Percentiles rank a stretch among this genome's conserved stretches.
phyloP scores from a whole-genome alignment of 2,888 invertebrate genomes.

The Ophonus ardosiacus region DNA sequence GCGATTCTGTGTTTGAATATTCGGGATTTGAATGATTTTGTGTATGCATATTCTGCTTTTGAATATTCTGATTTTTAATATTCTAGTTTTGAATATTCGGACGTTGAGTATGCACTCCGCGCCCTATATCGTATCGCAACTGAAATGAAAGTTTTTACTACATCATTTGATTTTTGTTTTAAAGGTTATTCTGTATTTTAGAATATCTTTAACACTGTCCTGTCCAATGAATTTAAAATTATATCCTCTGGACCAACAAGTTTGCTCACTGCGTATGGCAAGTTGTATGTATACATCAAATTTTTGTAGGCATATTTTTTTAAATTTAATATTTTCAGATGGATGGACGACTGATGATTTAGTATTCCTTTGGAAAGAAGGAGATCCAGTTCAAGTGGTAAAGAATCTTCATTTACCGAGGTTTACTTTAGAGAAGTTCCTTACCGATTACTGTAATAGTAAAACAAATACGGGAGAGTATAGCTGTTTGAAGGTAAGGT shows the following conservation, averaged over 20 bases:
- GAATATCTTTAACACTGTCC: conserved; percentile 95
- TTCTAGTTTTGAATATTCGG: too few species aligned
- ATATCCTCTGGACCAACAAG: conserved; percentile 97
- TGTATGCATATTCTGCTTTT: too few species aligned
- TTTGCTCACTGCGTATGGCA: conserved; percentile 96
- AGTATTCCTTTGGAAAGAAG: conserved; percentile 94
- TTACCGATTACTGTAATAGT: conserved; percentile 94
- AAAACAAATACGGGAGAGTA: conserved; percentile 92
- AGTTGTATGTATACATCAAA: conserved; percentile 88
- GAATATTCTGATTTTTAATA: too few species aligned
- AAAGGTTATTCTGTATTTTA: conserved; percentile 72
- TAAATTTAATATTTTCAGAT: conserved; percentile 77
- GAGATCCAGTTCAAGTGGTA: conserved; percentile 92
- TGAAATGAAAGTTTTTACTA: not conserved
- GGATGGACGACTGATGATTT: conserved; percentile 96
- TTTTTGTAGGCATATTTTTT: too few species aligned
- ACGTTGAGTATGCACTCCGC: too few species aligned
- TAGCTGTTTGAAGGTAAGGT: conserved; percentile 59
- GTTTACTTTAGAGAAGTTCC: conserved; percentile 92
- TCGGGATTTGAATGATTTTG: too few species aligned
- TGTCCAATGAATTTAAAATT: conserved; percentile 99
- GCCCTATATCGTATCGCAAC: too few species aligned
- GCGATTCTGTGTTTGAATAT: too few species aligned
- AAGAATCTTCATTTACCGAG: conserved; percentile 92
- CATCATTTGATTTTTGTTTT: not conserved